Conservation (phyloP, 2,113 vertebrate genomes). For the Zapus hudsonius region DNA sequence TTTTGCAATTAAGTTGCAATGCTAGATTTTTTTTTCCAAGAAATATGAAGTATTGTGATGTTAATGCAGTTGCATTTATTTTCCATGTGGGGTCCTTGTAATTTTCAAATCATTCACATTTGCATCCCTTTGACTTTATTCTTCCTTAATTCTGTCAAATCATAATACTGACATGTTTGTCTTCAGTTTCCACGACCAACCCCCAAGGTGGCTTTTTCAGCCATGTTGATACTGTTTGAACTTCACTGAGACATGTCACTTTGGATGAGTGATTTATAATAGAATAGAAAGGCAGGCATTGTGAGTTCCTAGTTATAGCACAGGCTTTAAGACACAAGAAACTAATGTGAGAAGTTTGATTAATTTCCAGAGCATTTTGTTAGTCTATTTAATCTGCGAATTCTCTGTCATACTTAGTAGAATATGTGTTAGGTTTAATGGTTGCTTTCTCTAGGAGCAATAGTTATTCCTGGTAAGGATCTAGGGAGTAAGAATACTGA, state of each 20-base stretch:
- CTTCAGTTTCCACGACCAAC: background rate
- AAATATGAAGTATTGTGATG: constrained; percentile 5
- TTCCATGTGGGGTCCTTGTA: background rate
- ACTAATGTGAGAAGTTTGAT: background rate
- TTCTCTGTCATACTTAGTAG: background rate
- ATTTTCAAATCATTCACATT: background rate
- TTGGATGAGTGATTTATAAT: background rate
- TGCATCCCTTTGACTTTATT: background rate
- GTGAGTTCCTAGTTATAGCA: background rate
- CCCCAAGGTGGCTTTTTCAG: background rate
- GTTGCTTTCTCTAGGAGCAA: background rate
- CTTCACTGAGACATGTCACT: background rate
- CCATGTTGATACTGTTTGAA: background rate
- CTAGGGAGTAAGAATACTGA: background rate
- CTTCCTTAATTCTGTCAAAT: background rate
- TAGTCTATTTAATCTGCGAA: background rate
- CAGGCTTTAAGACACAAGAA: background rate
- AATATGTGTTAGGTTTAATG: background rate
- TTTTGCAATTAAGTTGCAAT: constrained; percentile 42
- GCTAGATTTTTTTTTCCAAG: background rate
- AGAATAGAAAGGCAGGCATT: background rate
- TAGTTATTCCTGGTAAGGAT: background rate
- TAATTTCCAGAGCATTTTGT: background rate
- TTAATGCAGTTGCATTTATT: background rate
- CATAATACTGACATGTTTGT: background rate